Evolutionary conservation across 2,113 vertebrate genomes (phyloP), one percentile per base, ranked within the genome.

Genomic region (Neomonachus schauinslandi): DNA sequence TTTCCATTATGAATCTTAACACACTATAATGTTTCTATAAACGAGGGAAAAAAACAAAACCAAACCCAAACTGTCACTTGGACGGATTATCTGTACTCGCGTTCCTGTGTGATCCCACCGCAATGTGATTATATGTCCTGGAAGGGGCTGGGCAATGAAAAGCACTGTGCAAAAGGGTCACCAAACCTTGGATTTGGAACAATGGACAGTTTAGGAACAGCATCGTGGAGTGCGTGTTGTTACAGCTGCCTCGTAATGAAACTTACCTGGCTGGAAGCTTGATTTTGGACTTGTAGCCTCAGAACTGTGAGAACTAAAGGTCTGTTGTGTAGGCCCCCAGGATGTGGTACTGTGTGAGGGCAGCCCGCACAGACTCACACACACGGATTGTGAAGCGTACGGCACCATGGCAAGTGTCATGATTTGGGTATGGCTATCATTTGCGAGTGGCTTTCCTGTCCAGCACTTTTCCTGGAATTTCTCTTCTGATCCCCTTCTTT

Each of bases 1-100:
- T 97, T 93, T 42, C 28, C 46, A 86, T 83, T 46, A 65, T 59
- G 53, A 77, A 81, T 71, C 39, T 97, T 65, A 92, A 92, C 57
- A 65, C 67, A 13, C 10, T 77, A 14, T 82, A 31, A 79, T 72
- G 63, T 81, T 92, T 97, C 84, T 90, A 76, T 63, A 87, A 69
- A 53, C 69, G 63, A n/a, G n/a, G 59, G 22, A 0, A 3, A 3
- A 85, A 57, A 36, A 53, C 39, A 42, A 42, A 42, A 42, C 39
- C 21, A 85, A 67, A 36, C 22, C n/a, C 81, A 81, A 61, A 65
- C 42, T 24, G 1, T 55, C 94, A 49, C 49, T 83, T 94, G 83
- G 42, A 59, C 2, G 42, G 42, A 79, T 86, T 61, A 82, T 57
- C 67, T 94, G 80, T 9, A 86, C 21, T 84, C 71, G n/a, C 1